These are phyloP conservation scores for Acromyrmex charruanus DNA, from an alignment of 1,140 invertebrate species.

Conservation along the genomic window DNA sequence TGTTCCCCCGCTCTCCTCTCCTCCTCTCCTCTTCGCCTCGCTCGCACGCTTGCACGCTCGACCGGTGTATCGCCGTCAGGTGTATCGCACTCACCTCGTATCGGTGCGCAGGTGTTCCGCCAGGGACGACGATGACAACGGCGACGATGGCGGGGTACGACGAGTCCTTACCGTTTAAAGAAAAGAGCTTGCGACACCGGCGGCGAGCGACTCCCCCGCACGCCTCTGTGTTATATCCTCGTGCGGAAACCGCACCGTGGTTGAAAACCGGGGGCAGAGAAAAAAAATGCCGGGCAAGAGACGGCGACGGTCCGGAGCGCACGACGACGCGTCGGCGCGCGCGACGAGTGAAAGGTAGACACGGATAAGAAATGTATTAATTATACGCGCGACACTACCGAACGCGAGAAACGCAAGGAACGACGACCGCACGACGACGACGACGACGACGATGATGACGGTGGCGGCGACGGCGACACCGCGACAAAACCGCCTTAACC, in stretches of 20 bases:
- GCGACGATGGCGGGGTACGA: not conserved
- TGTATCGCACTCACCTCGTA: constrained; percentile 49
- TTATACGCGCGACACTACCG: constrained; percentile 38
- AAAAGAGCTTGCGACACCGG: not conserved
- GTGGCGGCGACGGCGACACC: constrained; percentile 50
- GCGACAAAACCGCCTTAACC: constrained; percentile 69
- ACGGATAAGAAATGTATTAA: not conserved
- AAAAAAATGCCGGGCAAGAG: constrained; percentile 9
- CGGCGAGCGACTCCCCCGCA: constrained; percentile 1
- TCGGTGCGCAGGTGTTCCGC: constrained; percentile 20
- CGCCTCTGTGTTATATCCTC: constrained; percentile 29
- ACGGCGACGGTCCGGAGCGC: constrained; percentile 7
- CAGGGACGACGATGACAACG: not conserved
- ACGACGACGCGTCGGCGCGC: constrained; percentile 46
- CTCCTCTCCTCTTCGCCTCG: not conserved
- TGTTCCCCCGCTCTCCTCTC: too few species aligned
- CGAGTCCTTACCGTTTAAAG: not conserved
- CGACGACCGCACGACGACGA: constrained; percentile 57
- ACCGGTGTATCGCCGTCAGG: constrained; percentile 14
- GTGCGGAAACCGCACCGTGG: not conserved
- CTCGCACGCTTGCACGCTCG: not conserved
- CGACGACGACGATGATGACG: constrained; percentile 30
- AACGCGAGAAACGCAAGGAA: constrained; percentile 25
- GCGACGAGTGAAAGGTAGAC: not conserved
- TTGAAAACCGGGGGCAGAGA: not conserved